A percentile compares a stretch with the other conserved stretches of the same genome.
Conservation (phyloP, 2,797 vertebrate species). For the Crypturellus tataupa region DNA sequence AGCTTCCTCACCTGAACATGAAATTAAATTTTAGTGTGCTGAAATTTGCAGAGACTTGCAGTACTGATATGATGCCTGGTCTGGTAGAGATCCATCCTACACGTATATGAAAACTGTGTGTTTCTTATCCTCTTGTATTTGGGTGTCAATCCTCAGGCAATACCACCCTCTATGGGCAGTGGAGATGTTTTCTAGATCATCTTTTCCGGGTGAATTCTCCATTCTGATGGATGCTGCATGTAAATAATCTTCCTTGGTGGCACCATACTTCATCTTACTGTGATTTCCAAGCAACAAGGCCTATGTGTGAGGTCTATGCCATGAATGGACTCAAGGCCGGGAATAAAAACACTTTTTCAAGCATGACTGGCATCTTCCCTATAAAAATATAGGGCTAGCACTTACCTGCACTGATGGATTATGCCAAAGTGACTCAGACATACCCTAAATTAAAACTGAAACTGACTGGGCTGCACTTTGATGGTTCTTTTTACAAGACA, state of each 20-base stretch:
- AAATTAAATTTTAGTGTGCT: neutral
- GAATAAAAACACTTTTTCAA: neutral
- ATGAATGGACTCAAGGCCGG: neutral
- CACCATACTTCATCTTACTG: neutral
- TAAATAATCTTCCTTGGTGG: neutral
- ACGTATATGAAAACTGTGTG: neutral
- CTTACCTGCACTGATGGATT: neutral
- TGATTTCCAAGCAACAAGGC: neutral
- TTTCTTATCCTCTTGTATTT: neutral
- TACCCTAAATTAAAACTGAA: neutral
- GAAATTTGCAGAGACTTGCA: neutral
- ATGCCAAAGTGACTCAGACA: neutral
- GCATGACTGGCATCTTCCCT: too few species aligned
- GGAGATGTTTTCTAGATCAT: neutral
- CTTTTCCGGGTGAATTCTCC: neutral
- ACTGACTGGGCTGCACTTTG: neutral
- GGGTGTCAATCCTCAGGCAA: neutral
- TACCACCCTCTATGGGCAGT: neutral
- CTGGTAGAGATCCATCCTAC: neutral
- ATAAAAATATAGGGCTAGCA: neutral
- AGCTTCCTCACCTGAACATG: neutral
- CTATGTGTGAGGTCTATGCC: neutral
- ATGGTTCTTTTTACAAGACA: too few species aligned
- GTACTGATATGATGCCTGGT: neutral
- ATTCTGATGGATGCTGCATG: neutral